phyloP scores from a whole-genome alignment of 2,113 vertebrate species.

The Nematolebias whitei region DNA sequence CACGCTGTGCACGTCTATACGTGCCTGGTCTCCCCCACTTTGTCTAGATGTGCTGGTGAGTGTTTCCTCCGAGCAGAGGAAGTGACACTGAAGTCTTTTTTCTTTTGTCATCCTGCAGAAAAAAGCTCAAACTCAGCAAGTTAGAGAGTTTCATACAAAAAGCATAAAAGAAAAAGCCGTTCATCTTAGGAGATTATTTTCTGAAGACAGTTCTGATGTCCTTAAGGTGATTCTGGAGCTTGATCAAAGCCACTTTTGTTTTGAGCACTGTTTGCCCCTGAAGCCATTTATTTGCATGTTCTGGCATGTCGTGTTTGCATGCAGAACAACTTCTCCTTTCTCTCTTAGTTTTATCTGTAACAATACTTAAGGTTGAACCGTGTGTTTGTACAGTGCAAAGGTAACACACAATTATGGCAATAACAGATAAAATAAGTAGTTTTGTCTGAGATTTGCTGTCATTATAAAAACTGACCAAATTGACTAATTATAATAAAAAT shows the following conservation, averaged over 20 bases:
- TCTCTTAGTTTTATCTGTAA: neutral
- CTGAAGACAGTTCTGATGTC: slow-evolving; percentile 75
- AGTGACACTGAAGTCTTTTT: slow-evolving; percentile 25
- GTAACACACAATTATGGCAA: neutral
- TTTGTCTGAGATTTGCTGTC: neutral
- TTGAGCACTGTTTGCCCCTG: slow-evolving; percentile 6
- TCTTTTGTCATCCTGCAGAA: slow-evolving; percentile 81
- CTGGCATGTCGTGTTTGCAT: slow-evolving; percentile 12
- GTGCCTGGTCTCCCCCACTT: slow-evolving; percentile 45
- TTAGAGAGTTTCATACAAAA: slow-evolving; percentile 96
- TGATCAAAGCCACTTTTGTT: slow-evolving; percentile 23
- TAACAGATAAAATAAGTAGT: too few species aligned
- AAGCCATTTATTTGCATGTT: slow-evolving; percentile 34
- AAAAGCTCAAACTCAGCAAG: slow-evolving; percentile 89
- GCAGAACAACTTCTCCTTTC: neutral
- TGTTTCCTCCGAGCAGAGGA: slow-evolving; percentile 7
- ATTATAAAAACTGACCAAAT: neutral
- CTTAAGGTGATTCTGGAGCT: slow-evolving; percentile 86
- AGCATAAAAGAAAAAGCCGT: slow-evolving; percentile 95
- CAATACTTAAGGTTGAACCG: neutral
- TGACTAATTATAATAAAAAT: neutral
- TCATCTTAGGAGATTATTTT: slow-evolving; percentile 90
- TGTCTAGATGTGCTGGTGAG: slow-evolving; percentile 18
- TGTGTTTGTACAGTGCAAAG: neutral
- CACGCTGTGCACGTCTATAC: slow-evolving; percentile 13